Evolutionary conservation across 2,797 vertebrate species (phyloP), one percentile per base, ranked within the genome.

Genomic region (Macropus fuliginosus): DNA sequence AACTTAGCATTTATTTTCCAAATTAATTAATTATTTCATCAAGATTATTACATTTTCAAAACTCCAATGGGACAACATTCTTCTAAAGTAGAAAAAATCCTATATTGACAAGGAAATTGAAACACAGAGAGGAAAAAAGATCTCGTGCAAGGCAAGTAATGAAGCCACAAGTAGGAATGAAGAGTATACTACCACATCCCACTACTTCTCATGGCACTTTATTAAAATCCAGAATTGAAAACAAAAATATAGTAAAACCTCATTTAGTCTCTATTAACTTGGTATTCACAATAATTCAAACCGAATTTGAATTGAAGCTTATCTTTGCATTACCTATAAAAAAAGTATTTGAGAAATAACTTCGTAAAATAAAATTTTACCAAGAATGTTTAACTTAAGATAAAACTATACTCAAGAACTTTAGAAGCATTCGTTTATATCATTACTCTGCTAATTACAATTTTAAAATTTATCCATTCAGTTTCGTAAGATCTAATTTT

Each of bases 211-310:
- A 62, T 50, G 92, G 95, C 54, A 56, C 56, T 50, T 94, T 57
- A 92, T 96, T 94, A 55, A 56, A 56, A 56, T 1, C n/a, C 21
- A 96, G 92, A 95, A 9, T 56, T 91, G 4, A 31, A 92, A 74
- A 92, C 90, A 31, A 8, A 59, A 93, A 93, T 92, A 94, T 54
- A 74, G 91, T 66, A 91, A 97, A 95, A 87, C 93, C 55, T 94
- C 93, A 91, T 57, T 87, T 55, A 91, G 27, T n/a, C 55, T 87
- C 92, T 93, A 13, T 54, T 52, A 52, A 93, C 40, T 8, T 66
- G 54, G 24, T 27, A 50, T 34, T 24, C 74, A 50, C 24, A 87
- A 87, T 87, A 87, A 81, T 18, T n/a, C 54, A 55, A 50, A 1
- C 4, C 31, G n/a, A 92, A 92, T 54, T 74, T 55, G 9, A 81